phyloP scores from a whole-genome alignment of 2,888 invertebrate genomes.

The Melanostoma scalare region DNA sequence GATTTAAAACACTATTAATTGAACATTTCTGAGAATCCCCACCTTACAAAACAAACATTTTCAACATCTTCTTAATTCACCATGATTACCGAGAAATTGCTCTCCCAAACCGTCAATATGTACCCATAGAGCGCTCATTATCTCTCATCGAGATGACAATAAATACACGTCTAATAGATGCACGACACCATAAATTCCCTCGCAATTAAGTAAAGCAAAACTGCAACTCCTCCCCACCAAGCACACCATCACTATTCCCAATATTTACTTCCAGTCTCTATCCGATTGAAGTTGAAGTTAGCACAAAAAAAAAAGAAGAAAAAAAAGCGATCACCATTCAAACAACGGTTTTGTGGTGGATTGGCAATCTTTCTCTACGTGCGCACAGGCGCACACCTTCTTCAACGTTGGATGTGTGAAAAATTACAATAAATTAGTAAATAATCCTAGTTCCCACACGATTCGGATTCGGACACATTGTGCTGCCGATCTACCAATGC shows the following conservation, averaged over 20 bases:
- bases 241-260: slow-evolving; percentile 31
- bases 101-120: slow-evolving; percentile 45
- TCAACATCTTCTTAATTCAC: slow-evolving; percentile 55
- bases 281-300: slow-evolving; percentile 9
- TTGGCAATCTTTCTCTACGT: slow-evolving; percentile 57
- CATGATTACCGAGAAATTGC: slow-evolving; percentile 63
- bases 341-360: slow-evolving; percentile 38
- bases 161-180: slow-evolving; percentile 72
- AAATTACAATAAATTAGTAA: slow-evolving; percentile 71
- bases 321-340: slow-evolving; percentile 52
- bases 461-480: slow-evolving; percentile 56
- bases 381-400: slow-evolving; percentile 47
- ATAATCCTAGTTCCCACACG: slow-evolving; percentile 68
- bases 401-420: slow-evolving; percentile 64
- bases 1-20: slow-evolving; percentile 47
- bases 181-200: slow-evolving; percentile 72
- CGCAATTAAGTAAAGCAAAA: slow-evolving; percentile 64
- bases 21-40: slow-evolving; percentile 31
- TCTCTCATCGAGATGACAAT: slow-evolving; percentile 64
- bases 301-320: slow-evolving; percentile 10
- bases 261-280: slow-evolving; percentile 10
- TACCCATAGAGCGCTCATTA: slow-evolving; percentile 50
- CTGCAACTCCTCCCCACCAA: slow-evolving; percentile 37
- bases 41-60: slow-evolving; percentile 40
- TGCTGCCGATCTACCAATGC: neutral